A percentile compares a stretch with the other conserved stretches of the same genome.
Conservation (phyloP, 2,888 invertebrate genomes). For the Drosophila merina region DNA sequence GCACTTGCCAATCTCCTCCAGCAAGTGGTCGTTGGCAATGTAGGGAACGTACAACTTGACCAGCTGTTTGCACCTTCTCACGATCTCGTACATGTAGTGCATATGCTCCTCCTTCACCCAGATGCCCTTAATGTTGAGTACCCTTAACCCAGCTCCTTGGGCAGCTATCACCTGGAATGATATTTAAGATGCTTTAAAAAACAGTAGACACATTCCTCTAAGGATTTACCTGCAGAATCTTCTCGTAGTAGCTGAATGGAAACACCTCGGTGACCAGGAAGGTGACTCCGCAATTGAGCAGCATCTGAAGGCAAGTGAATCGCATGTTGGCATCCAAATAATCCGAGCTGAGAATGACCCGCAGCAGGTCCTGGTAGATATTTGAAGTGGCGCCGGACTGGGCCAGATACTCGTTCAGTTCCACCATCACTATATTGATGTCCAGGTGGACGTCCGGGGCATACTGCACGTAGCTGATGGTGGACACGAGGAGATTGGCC, state of each 20-base stretch:
- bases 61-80: slow-evolving; percentile 86
- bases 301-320: slow-evolving; percentile 87
- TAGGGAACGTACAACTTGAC: slow-evolving; percentile 88
- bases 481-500: slow-evolving; percentile 86
- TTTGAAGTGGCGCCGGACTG: slow-evolving; percentile 87
- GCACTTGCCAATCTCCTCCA: slow-evolving; percentile 86
- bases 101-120: slow-evolving; percentile 90
- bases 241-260: slow-evolving; percentile 89
- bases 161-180: slow-evolving; percentile 85
- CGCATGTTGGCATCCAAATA: slow-evolving; percentile 88
- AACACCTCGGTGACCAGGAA: slow-evolving; percentile 88
- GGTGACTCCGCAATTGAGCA: slow-evolving; percentile 88
- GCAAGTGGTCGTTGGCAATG: slow-evolving; percentile 88
- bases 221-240: slow-evolving; percentile 87
- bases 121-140: slow-evolving; percentile 89
- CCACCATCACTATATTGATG: slow-evolving; percentile 86
- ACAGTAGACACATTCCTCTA: no score
- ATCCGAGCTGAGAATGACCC: slow-evolving; percentile 87
- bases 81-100: slow-evolving; percentile 86
- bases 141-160: slow-evolving; percentile 87
- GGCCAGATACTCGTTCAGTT: slow-evolving; percentile 87
- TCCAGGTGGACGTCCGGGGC: slow-evolving; percentile 86
- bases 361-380: slow-evolving; percentile 88
- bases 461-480: slow-evolving; percentile 86
- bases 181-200: background rate